Conservation (phyloP, 1,140 invertebrate species). For the Palaemon carinicauda region DNA sequence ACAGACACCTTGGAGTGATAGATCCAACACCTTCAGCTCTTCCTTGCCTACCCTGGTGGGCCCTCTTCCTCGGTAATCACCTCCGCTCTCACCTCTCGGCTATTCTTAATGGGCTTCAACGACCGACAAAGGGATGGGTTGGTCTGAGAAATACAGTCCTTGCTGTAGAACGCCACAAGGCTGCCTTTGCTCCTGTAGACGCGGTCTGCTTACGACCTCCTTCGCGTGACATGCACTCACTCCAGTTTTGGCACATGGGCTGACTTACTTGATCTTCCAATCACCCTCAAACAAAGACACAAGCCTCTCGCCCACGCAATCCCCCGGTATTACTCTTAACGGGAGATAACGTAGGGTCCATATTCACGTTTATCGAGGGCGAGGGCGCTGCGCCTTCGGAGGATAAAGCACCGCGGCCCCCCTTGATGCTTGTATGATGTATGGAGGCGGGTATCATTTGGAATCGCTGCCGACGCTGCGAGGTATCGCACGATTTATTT, state of each 20-base stretch:
- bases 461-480: not conserved
- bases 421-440: slow-evolving; percentile 22
- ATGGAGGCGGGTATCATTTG: slow-evolving; percentile 13
- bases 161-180: too few relatives aligned
- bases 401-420: not conserved
- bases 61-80: slow-evolving; percentile 15
- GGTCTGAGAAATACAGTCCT: too few relatives aligned
- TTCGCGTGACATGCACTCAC: not conserved
- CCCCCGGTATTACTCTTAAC: not conserved
- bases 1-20: not conserved
- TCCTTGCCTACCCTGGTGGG: not conserved
- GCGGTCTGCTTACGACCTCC: not conserved
- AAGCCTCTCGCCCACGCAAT: not conserved
- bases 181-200: not conserved
- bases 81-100: not conserved
- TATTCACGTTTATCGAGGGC: not conserved
- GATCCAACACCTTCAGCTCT: slow-evolving; percentile 6
- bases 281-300: not conserved
- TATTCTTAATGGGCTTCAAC: not conserved
- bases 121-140: too few relatives aligned
- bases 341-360: not conserved
- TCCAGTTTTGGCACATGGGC: slow-evolving; percentile 9
- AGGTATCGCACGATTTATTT: slow-evolving; percentile 5
- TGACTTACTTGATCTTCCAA: slow-evolving; percentile 29
- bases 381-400: not conserved